Base-by-base conservation (phyloP, 2,113 vertebrate genomes). In the Thalassoma bifasciatum region DNA sequence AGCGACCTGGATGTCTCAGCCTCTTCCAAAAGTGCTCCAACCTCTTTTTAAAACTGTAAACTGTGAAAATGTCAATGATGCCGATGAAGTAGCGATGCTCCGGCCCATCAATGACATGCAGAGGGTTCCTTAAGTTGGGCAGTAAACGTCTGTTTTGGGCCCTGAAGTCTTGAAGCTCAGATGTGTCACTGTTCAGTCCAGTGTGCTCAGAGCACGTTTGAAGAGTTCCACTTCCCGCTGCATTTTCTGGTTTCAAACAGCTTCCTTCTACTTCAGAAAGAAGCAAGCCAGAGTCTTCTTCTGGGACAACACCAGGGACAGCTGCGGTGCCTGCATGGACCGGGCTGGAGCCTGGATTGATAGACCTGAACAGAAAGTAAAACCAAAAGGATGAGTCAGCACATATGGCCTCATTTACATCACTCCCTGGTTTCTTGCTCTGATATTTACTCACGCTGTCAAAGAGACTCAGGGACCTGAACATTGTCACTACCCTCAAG, bases 31-130 rank as follows among this genome's bases (percentile, higher is more conserved):
- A 66, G 65, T 94, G 75, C 82, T 96, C 96, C 56, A 98, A 81
- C 62, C 89, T 91, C 83, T 97, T 97, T 81, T 85, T 94, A 64
- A 95, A 92, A 66, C 93, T 84, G 61, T 96, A 98, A 36, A 96
- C 95, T 0, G 96, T 98, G 77, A 95, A 94, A 72, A 98, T 93
- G 85, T 98, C 96, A 47, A 98, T 94, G 37, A 98, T 94, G 61
- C 96, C 96, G 1, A 98, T 78, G 67, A 96, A 97, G 85, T 96
- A 96, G 77, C 96, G 95, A 8, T 93, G 90, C 46, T 97, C 94
- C 0, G 95, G 93, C 19, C 96, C 96, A 0, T 98, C 96, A 4
- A 98, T 91, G 24, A 95, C 85, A 10, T 98, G 96, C 6, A 97
- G 81, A 0, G 96, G 93, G 46, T 96, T 97, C 76, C 92, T 94